phyloP scores from a whole-genome alignment of 2,888 invertebrate genomes.

The Apodemia hepburni region DNA sequence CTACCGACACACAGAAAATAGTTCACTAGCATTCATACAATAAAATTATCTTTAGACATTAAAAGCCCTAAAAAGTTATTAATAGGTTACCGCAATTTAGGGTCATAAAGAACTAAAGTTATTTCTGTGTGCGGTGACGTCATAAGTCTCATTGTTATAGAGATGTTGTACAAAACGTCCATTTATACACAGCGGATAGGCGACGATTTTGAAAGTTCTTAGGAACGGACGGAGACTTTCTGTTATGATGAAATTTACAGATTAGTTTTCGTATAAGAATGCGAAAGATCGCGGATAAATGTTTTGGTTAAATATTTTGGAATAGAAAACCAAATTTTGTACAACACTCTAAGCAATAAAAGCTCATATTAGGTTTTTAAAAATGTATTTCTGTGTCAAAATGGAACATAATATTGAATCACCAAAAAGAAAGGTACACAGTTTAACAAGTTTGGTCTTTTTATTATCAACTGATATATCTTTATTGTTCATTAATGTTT shows the following conservation, averaged over 20 bases:
- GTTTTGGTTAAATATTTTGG: constrained; percentile 19
- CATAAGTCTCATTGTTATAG: constrained; percentile 13
- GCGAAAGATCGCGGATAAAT: constrained; percentile 14
- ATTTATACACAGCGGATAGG: constrained; percentile 14
- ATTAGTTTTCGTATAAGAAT: constrained; percentile 15
- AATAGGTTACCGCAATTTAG: constrained; percentile 13
- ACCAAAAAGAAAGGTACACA: not conserved
- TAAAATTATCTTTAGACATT: constrained; percentile 18
- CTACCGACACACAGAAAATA: constrained; percentile 32
- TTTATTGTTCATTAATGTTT: not conserved
- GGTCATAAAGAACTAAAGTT: constrained; percentile 7
- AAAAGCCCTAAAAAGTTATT: constrained; percentile 20
- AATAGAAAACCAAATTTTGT: constrained; percentile 22
- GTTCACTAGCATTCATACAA: constrained; percentile 18
- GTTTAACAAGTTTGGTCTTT: not conserved
- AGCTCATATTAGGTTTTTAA: constrained; percentile 7
- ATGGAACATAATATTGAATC: not conserved
- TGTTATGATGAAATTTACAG: constrained; percentile 22
- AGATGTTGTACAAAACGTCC: constrained; percentile 22
- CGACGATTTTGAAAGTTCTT: constrained; percentile 21
- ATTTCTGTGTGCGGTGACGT: constrained; percentile 31
- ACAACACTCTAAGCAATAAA: constrained; percentile 15
- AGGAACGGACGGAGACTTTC: constrained; percentile 39
- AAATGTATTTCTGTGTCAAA: not conserved
- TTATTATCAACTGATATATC: not conserved